Base-by-base conservation (phyloP, 2,113 vertebrate genomes). In the Caranx ignobilis region DNA sequence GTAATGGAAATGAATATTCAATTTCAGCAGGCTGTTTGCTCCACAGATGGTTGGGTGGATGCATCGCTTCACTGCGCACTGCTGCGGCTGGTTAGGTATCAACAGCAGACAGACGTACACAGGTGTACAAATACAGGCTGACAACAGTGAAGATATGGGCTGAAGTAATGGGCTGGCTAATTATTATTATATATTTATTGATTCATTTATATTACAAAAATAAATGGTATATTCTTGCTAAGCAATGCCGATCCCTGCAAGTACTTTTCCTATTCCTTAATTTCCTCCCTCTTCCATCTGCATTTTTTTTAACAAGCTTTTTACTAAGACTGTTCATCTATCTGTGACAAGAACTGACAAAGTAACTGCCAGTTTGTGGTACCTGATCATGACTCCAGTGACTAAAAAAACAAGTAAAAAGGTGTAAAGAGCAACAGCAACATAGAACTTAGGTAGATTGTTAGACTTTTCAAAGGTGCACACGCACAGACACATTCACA, bases 1-100 rank as follows among this genome's bases (percentile, higher is more conserved):
- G 45, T 11, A 52, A 8, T 55, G 5, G 41, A 32, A 19, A 11
- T 75, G 43, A 65, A 45, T 84, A 65, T 79, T 64, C 52, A 16
- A 37, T 74, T 55, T 48, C 3, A 34, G 59, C 8, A 47, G 45
- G 3, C 16, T 61, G 57, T 39, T 63, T 63, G 48, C 21, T 15
- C 39, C 37, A 41, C 45, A 61, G 73, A 68, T 67, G 70, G 59
- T 1, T 50, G 21, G 6, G 9, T 80, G 48, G 19, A 59, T 48
- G 32, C 9, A 12, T 57, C 19, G 19, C 48, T 45, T 60, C 4
- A 11, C 54, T 71, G 39, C 65, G 66, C 52, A 11, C 13, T n/a
- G 47, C 10, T 66, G 31, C 2, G 69, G 26, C 47, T 48, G 47
- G 16, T 82, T 39, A 34, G 32, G 5, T 13, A 45, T 26, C 47